Evolutionary conservation across 2,113 vertebrate genomes (phyloP), one percentile per base, ranked within the genome.

Genomic region (Tragelaphus scriptus): DNA sequence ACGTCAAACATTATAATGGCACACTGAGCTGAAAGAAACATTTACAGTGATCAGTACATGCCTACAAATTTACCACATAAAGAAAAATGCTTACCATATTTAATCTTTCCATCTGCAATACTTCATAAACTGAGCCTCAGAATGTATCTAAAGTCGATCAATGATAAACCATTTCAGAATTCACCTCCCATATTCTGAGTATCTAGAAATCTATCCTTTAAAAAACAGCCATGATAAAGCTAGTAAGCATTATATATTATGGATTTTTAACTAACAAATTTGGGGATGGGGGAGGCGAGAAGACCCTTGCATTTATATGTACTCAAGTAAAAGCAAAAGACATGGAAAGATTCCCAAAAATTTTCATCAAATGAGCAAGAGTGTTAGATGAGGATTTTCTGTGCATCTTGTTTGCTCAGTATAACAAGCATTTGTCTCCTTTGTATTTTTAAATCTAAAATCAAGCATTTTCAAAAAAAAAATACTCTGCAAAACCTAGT

Each of bases 1-100:
- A 99, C 99, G 55, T 99, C 99, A 92, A 99, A 99, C 99, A 99
- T 99, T 95, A 99, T 99, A 98, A 99, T 99, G 91, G 99, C 99
- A 99, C 99, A 99, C 98, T 99, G 99, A 99, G 99, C 99, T 99
- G 98, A n/a, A 97, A 98, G 4, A 28, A 9, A 86, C 26, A 77
- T 17, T 10, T 0, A 6, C 0, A 3, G 15, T 4, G 0, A 6
- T 81, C 2, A 86, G 28, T 1, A 8, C 36, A 15, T 0, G 4
- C 21, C 17, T 5, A 23, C 19, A 3, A 15, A 11, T 30, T 21
- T 3, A 23, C 13, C 0, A 1, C 7, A 6, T 0, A 2, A 15
- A 4, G 2, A n/a, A 16, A 23, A 11, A 15, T 0, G 6, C 36
- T 49, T 21, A 40, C 9, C 2, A 0, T 4, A 12, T 5, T 36